Base-by-base conservation (phyloP, 2,888 invertebrate species). In the Beris chalybata region DNA sequence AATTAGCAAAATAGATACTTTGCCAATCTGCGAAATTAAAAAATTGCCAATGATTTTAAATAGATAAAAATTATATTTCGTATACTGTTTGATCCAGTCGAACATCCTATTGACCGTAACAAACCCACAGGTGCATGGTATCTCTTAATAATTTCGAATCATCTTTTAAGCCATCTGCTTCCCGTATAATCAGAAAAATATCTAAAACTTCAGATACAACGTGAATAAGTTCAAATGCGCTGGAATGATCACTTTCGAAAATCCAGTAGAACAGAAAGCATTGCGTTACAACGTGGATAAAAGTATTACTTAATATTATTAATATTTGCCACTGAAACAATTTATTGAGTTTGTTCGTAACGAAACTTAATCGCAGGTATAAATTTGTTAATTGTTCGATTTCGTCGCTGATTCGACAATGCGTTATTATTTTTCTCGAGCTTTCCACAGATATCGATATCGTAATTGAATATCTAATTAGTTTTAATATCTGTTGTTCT, bases 271-370 rank as follows among this genome's bases (percentile, higher is more conserved):
- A 29, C n/a, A 52, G 52, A 52, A 52, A 52, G 4, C n/a, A 11
- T 52, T 22, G 52, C 11, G 52, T 29, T 13, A 52, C 22, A 11
- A 52, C 22, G 15, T 52, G 52, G 15, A 52, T 52, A 22, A 52
- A 52, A 6, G 52, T 6, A 29, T 52, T 52, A 13, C 3, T 52
- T 22, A 52, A 22, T 13, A 29, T 2, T 15, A 52, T n/a, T 9
- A 52, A 5, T 5, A 52, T 22, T 52, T 52, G 52, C 15, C 29
- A 52, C 15, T 52, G 52, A 52, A 22, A 52, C 22, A 52, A 52
- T 22, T 22, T 13, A 4, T 22, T 52, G 5, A 52, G 9, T 22
- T 52, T 22, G 15, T 52, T 29, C 11, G 52, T 52, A 5, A 52
- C 52, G 15, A 22, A 6, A 22, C 52, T 6, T 22, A 52, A 9